Evolutionary conservation across 2,888 invertebrate genomes (phyloP).

Genomic region (Stenchaetothrips biformis): DNA sequence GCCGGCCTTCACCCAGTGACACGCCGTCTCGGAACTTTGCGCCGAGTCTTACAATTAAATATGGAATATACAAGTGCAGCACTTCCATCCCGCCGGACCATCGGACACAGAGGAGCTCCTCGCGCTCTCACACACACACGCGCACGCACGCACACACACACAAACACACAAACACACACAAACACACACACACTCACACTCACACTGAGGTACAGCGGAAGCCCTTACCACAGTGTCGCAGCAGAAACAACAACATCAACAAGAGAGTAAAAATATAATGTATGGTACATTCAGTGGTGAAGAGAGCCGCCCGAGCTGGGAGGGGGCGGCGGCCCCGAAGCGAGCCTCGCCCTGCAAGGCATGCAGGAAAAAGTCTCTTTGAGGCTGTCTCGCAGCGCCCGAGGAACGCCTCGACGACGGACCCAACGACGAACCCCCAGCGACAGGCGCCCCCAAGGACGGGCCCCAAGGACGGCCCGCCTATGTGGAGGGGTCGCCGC

Average conservation of each 20-base stretch:
- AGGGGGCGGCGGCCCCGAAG: background rate
- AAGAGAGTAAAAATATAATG: slow-evolving; percentile 12
- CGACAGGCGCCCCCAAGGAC: too few species aligned
- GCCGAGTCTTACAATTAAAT: background rate
- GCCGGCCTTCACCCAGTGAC: too few species aligned
- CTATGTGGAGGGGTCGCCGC: slow-evolving; percentile 53
- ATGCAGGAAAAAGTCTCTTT: background rate
- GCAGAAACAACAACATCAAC: background rate
- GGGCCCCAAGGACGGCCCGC: background rate
- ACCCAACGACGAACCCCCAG: too few species aligned
- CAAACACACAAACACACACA: background rate
- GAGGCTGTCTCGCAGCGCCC: slow-evolving; percentile 35
- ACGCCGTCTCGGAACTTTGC: background rate
- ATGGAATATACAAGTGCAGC: background rate
- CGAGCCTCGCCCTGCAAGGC: too few species aligned
- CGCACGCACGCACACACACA: background rate
- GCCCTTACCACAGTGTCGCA: background rate
- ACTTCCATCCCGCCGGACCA: too few species aligned
- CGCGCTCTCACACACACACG: background rate
- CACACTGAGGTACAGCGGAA: background rate
- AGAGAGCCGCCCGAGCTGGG: background rate
- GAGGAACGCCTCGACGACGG: background rate
- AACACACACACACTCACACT: background rate
- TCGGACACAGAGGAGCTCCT: background rate
- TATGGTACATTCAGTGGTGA: background rate